Base-by-base conservation (phyloP, 2,113 vertebrate genomes). In the Trogon surrucura region DNA sequence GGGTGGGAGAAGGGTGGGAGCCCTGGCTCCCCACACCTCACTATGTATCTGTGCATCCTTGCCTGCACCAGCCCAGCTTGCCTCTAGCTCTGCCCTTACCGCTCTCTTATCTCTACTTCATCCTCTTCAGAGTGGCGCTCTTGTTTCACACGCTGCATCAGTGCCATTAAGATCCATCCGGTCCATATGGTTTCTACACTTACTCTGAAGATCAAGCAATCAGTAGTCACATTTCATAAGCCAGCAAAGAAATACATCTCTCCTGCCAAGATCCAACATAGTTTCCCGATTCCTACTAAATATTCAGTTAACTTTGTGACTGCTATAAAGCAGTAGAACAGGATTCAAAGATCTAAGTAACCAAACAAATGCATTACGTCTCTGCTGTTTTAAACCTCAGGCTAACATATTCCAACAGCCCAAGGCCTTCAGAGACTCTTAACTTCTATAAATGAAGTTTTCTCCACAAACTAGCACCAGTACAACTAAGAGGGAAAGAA, bases 11-110 rank as follows among this genome's bases (percentile, higher is more conserved):
- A 32, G 18, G 16, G 17, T 50, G 29, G 17, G 17, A 50, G 20
- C 3, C 27, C 32, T 1, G 2, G 30, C 13, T 85, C 45, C 57
- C 44, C 18, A 17, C 7, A 26, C 13, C 34, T 75, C 0, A 0
- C 3, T 41, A 1, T 26, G 1, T 16, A 51, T 34, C 58, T 47
- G 1, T 34, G 13, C 3, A 6, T 79, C 58, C 48, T 53, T 45
- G 19, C 10, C 53, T 36, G 30, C 60, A 70, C 8, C 2, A 4
- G 44, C 44, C 22, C 62, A 79, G 26, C 30, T 57, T 75, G 41
- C 20, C 21, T 84, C 45, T 36, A 53, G 10, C 26, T 74, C 57
- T 61, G 65, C n/a, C 38, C 38, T 80, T 74, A 70, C 10, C 3
- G 2, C 50, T 41, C n/a, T 60, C 36, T 69, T 26, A 21, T 45